Percentiles rank a stretch among this genome's conserved stretches.
Evolutionary conservation across 2,888 invertebrate species (phyloP).

Genomic region (Tipula lateralis): DNA sequence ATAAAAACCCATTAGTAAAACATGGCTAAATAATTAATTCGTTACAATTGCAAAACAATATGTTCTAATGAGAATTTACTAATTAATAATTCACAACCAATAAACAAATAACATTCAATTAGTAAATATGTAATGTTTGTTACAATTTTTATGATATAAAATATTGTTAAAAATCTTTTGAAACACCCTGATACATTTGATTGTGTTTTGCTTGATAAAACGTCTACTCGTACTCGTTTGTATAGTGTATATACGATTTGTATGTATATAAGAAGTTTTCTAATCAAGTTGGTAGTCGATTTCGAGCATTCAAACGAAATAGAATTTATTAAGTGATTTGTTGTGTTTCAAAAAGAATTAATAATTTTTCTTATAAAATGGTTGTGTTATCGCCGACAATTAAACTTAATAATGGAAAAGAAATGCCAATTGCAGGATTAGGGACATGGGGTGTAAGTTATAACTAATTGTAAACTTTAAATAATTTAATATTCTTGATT

Average conservation of each 20-base stretch:
- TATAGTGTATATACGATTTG: neutral
- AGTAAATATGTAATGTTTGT: neutral
- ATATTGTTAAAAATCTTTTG: neutral
- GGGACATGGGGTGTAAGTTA: conserved; percentile 67
- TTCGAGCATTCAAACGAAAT: neutral
- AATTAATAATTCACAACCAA: neutral
- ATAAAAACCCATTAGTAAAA: neutral
- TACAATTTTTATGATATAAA: neutral
- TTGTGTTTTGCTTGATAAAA: neutral
- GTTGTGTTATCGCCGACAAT: conserved; percentile 51
- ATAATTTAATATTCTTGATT: no score
- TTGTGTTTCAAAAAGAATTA: neutral
- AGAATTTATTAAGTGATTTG: neutral
- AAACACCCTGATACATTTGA: neutral
- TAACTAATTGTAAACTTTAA: no score
- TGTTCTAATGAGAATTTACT: neutral
- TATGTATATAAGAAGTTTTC: neutral
- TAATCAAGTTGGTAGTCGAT: neutral
- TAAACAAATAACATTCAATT: neutral
- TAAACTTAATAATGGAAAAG: conserved; percentile 57
- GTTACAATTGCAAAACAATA: neutral
- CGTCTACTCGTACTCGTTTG: no score
- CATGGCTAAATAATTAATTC: neutral
- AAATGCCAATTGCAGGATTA: conserved; percentile 64
- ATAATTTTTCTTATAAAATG: conserved; percentile 40